Conservation (phyloP, 2,113 vertebrate genomes). For the Larimichthys polyactis region DNA sequence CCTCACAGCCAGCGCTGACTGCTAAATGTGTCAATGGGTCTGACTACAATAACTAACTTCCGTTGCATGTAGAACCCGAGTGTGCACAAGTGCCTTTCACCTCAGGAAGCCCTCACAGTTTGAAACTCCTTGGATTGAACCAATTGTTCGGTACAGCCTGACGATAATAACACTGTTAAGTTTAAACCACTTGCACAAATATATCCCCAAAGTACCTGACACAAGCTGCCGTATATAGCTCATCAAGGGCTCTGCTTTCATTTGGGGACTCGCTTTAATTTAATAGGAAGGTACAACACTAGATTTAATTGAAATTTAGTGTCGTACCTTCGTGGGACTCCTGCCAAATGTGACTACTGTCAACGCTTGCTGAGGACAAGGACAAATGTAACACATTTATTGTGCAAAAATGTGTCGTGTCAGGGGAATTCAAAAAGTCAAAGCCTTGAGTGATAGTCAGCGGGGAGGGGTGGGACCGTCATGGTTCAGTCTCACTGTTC, state of each 20-base stretch:
- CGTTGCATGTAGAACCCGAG: neutral
- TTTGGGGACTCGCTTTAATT: constrained; percentile 23
- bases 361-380: constrained; percentile 30
- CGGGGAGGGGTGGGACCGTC: constrained; percentile 1
- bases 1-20: neutral
- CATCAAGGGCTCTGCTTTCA: constrained; percentile 24
- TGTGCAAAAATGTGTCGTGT: neutral
- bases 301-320: constrained; percentile 19
- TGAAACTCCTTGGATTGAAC: neutral
- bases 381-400: constrained; percentile 27
- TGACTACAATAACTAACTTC: neutral
- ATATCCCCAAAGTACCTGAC: constrained; percentile 7
- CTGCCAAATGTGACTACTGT: constrained; percentile 40
- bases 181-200: constrained; percentile 29
- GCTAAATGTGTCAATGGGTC: neutral
- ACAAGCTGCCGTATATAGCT: neutral
- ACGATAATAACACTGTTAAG: constrained; percentile 4
- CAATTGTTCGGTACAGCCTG: constrained; percentile 22
- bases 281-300: neutral
- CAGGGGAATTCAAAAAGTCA: constrained; percentile 23
- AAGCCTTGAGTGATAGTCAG: neutral
- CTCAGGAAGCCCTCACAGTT: neutral
- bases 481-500: constrained; percentile 1
- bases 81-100: neutral
- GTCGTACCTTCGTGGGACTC: constrained; percentile 27